These are phyloP conservation scores for Coryphaenoides rupestris DNA, from an alignment of 2,113 vertebrate genomes.

Conservation along the genomic window DNA sequence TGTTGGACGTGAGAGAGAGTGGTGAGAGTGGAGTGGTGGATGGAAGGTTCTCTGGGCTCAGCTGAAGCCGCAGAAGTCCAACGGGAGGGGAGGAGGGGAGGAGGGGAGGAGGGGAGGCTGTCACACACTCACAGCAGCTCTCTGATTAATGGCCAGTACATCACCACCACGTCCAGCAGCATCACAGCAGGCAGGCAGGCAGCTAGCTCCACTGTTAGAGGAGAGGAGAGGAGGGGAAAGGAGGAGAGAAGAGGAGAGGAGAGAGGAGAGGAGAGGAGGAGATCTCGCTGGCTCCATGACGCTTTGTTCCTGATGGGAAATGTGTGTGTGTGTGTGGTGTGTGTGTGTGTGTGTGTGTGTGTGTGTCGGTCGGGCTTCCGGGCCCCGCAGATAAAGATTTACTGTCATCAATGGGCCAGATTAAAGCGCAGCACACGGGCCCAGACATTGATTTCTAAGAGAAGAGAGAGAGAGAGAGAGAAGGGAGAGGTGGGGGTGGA, in stretches of 20 bases:
- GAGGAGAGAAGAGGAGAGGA: too few relatives aligned
- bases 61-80: conserved; percentile 32
- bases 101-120: too few relatives aligned
- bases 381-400: conserved; percentile 99
- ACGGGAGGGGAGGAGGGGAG: too few relatives aligned
- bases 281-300: conserved; percentile 73
- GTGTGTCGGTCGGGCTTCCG: too few relatives aligned
- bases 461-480: conserved; percentile 30
- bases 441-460: conserved; percentile 89
- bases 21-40: conserved; percentile 26
- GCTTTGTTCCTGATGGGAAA: conserved; percentile 96
- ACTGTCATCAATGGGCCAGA: conserved; percentile 95
- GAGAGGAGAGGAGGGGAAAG: too few relatives aligned
- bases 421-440: conserved; percentile 94
- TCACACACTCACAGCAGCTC: conserved; percentile 78
- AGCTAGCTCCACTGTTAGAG: too few relatives aligned
- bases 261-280: too few relatives aligned
- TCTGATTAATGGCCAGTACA: conserved; percentile 95
- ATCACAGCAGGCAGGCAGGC: conserved; percentile 52
- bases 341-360: conserved; percentile 92
- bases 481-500: conserved; percentile 60
- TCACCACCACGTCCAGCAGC: conserved; percentile 90
- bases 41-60: conserved; percentile 11
- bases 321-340: conserved; percentile 87
- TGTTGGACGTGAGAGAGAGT: too few relatives aligned